phyloP scores from a whole-genome alignment of 2,797 vertebrate genomes.

The Meriones psammophilus region DNA sequence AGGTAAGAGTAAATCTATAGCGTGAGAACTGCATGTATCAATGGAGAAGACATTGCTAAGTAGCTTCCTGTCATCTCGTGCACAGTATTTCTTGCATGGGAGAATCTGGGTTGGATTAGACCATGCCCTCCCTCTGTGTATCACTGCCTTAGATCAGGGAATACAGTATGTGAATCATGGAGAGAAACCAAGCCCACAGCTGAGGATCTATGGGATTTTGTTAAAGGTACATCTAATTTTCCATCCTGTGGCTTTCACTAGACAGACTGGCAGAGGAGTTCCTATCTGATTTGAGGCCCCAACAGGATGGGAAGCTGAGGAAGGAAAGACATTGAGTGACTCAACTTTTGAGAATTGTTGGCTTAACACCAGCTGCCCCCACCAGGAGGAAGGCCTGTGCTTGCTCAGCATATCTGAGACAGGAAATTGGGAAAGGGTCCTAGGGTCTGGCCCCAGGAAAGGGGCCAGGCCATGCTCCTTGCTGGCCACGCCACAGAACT shows the following conservation, averaged over 20 bases:
- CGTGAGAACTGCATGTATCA: background rate
- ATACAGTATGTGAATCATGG: conserved; percentile 36
- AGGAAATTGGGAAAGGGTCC: conserved; percentile 85
- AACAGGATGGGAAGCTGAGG: conserved; percentile 75
- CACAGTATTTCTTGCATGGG: too few relatives aligned
- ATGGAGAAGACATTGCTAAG: background rate
- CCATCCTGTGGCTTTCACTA: conserved; percentile 45
- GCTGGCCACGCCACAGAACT: conserved; percentile 70
- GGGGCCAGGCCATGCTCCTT: conserved; percentile 77
- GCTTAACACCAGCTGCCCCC: conserved; percentile 77
- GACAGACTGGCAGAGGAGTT: conserved; percentile 26
- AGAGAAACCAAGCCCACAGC: conserved; percentile 45
- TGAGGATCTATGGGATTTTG: background rate
- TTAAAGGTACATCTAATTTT: conserved; percentile 55
- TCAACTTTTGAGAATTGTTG: conserved; percentile 75
- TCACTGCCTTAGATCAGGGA: conserved; percentile 22
- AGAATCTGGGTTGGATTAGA: background rate
- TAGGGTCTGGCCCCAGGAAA: conserved; percentile 83
- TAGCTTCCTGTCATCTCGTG: conserved; percentile 31
- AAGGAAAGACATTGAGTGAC: conserved; percentile 81
- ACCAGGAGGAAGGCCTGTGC: conserved; percentile 80
- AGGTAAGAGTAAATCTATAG: background rate
- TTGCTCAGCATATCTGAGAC: conserved; percentile 84
- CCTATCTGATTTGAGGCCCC: conserved; percentile 65
- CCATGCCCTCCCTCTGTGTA: background rate